These are phyloP conservation scores for Ovibos moschatus DNA, from an alignment of 2,113 vertebrate genomes.

Conservation along the genomic window DNA sequence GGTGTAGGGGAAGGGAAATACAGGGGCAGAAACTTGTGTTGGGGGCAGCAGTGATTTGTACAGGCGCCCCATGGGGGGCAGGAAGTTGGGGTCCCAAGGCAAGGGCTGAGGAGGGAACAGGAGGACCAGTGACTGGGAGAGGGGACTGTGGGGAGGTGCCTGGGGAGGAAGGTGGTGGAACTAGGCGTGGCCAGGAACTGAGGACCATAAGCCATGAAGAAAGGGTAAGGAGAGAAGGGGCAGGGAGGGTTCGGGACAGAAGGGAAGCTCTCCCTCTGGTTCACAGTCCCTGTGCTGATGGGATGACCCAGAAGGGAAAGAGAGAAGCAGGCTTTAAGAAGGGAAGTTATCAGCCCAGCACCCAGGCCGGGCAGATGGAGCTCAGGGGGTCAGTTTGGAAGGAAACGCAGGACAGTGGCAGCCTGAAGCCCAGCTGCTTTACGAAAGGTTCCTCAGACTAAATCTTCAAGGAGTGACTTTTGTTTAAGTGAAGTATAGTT, in stretches of 20 bases:
- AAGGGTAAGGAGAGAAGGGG: background rate
- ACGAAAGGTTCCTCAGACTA: background rate
- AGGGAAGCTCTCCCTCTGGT: background rate
- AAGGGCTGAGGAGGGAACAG: background rate
- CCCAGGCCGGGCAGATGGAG: background rate
- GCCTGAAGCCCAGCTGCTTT: background rate
- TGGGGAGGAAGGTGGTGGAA: background rate
- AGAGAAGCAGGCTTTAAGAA: background rate
- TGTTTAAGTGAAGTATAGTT: background rate
- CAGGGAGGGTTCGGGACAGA: background rate
- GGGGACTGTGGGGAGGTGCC: background rate
- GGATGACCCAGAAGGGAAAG: background rate
- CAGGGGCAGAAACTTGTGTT: background rate
- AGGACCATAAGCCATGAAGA: background rate
- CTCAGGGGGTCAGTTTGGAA: background rate
- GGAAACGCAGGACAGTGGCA: background rate
- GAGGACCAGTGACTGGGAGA: background rate
- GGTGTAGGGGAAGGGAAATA: background rate
- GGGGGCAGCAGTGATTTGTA: background rate
- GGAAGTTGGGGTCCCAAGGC: background rate
- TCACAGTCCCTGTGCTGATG: background rate
- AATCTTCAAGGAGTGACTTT: background rate
- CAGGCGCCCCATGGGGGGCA: background rate
- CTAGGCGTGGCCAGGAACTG: background rate
- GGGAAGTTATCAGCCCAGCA: background rate